These are phyloP conservation scores for Oncopodura yosiiana DNA, from an alignment of 1,140 invertebrate genomes.

Conservation along the genomic window DNA sequence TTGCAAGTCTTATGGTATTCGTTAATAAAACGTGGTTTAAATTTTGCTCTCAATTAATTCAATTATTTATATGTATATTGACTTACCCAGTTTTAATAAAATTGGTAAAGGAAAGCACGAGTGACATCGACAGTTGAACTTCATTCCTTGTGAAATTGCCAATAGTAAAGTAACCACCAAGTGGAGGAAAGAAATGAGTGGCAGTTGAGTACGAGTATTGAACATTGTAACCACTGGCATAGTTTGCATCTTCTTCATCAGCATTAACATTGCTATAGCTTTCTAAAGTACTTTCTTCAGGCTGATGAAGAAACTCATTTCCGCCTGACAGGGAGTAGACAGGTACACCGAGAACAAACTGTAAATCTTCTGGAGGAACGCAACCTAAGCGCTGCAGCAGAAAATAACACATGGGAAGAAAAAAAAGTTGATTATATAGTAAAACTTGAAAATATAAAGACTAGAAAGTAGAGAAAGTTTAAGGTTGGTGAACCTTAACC, in stretches of 20 bases:
- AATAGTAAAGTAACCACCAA: constrained; percentile 54
- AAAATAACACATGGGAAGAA: too few species aligned
- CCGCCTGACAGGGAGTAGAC: constrained; percentile 41
- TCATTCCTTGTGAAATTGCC: constrained; percentile 83
- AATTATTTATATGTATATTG: neutral
- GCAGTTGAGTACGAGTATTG: too few species aligned
- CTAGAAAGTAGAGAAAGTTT: too few species aligned
- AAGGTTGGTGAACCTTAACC: too few species aligned
- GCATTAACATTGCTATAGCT: neutral
- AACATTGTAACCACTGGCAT: too few species aligned
- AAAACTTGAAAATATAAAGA: too few species aligned
- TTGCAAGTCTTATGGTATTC: too few species aligned
- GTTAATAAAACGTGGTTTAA: too few species aligned
- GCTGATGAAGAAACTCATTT: constrained; percentile 7
- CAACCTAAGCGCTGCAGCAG: constrained; percentile 38
- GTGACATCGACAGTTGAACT: constrained; percentile 72
- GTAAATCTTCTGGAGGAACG: constrained; percentile 49
- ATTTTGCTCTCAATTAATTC: too few species aligned
- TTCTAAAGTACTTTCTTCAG: constrained; percentile 3
- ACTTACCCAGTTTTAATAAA: constrained; percentile 91
- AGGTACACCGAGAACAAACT: constrained; percentile 51
- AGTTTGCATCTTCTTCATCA: too few species aligned
- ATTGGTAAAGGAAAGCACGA: constrained; percentile 89
- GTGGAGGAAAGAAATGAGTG: too few species aligned
- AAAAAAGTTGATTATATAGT: too few species aligned